phyloP scores from a whole-genome alignment of 1,140 invertebrate genomes.

The Neodiprion fabricii region DNA sequence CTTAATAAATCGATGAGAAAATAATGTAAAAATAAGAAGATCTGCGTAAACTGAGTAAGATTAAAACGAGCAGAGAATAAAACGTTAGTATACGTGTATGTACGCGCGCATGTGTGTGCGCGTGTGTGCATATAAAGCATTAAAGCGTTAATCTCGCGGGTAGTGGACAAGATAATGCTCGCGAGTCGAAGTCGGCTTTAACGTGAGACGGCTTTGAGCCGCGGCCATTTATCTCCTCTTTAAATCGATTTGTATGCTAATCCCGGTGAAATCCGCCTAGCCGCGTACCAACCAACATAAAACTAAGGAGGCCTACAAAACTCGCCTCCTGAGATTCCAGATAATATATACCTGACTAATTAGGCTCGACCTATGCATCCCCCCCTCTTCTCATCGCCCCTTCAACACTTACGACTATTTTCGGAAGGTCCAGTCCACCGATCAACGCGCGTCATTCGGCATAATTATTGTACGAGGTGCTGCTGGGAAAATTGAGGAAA shows the following conservation, averaged over 20 bases:
- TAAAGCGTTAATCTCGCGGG: conserved; percentile 58
- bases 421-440: neutral
- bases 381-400: neutral
- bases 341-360: conserved; percentile 60
- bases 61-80: conserved; percentile 24
- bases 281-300: conserved; percentile 48
- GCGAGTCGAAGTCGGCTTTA: conserved; percentile 45
- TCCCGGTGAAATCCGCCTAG: conserved; percentile 58
- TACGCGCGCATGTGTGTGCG: conserved; percentile 29
- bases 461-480: no score
- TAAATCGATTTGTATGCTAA: conserved; percentile 65
- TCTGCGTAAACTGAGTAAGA: neutral
- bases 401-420: neutral
- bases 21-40: conserved; percentile 29
- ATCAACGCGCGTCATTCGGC: neutral
- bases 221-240: conserved; percentile 62
- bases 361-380: conserved; percentile 46
- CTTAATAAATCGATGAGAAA: conserved; percentile 14
- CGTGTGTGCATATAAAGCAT: conserved; percentile 52
- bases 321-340: conserved; percentile 59
- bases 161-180: conserved; percentile 57
- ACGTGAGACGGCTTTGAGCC: conserved; percentile 57
- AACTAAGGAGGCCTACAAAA: conserved; percentile 58
- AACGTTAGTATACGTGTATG: neutral
- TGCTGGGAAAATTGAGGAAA: no score